Base-by-base conservation (phyloP, 2,888 invertebrate genomes). In the Drosophila maculinotata region DNA sequence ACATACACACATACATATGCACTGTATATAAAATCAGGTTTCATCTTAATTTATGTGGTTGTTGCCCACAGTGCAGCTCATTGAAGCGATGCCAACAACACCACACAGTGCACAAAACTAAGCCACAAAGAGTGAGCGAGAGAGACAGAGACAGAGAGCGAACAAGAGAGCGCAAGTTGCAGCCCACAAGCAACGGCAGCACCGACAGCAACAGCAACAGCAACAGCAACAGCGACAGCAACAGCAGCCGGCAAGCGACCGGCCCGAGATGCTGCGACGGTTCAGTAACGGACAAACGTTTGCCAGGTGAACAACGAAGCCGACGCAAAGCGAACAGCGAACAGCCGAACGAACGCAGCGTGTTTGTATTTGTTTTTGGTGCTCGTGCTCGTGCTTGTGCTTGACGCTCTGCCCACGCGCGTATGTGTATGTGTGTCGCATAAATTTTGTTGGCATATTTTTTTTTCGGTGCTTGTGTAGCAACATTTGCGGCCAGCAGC, bases 281-380 rank as follows among this genome's bases (percentile, higher is more conserved):
- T 68, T 69, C 48, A 81, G 79, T 81, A 69, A 63, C 73, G 69
- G 62, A 78, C 73, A 64, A 69, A 57, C 81, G 76, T 71, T 83
- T 76, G 83, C 77, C 82, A 83, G 82, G 86, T 82, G 67, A 79
- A 86, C 77, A 82, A 69, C 80, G 41, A 51, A 31, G 67, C 65
- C 58, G 69, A 73, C 65, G 69, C 67, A 67, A 63, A 63, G 57
- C 63, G 47, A 47, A 28, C 53, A 53, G 48, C 44, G 47, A 48
- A 30, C 54, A 31, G 49, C 44, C 44, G 47, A 48, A 30, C 54
- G 35, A 47, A 36, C 69, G 59, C 62, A 39, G 52, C 42, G 42
- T 45, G 35, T 48, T 54, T 48, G 10, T 65, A 31, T 53, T 41
- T 33, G 45, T 42, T 42, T 47, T 51, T 48, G 45, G 23, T 9